A percentile compares a stretch with the other conserved stretches of the same genome.
Evolutionary conservation across 2,888 invertebrate species (phyloP).

Genomic region (Sialis fuliginosa): DNA sequence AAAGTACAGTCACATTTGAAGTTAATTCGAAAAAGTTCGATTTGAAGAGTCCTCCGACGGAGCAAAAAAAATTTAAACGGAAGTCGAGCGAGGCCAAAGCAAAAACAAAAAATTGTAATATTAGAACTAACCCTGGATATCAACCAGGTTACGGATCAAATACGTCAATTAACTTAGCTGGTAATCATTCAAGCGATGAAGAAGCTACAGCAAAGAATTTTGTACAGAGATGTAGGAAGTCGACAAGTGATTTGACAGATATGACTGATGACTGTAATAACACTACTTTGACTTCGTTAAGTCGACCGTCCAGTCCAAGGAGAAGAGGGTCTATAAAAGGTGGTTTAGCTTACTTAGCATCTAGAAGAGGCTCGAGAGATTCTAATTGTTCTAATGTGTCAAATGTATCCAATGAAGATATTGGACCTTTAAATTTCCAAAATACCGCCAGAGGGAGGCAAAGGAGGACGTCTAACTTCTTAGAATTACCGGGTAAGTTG

Average conservation of each 20-base stretch:
- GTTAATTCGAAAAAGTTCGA: constrained; percentile 1
- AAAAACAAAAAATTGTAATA: constrained; percentile 21
- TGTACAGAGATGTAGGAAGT: constrained; percentile 41
- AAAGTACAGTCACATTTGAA: constrained; percentile 4
- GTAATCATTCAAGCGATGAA: constrained; percentile 18
- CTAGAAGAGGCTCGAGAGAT: constrained; percentile 66
- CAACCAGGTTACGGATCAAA: constrained; percentile 29
- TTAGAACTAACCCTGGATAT: constrained; percentile 41
- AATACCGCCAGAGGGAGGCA: constrained; percentile 60
- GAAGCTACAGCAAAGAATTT: constrained; percentile 23
- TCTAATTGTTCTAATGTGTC: constrained; percentile 46
- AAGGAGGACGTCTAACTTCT: constrained; percentile 68
- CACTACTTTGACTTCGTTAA: constrained; percentile 38
- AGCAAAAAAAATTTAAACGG: background rate
- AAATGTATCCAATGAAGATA: constrained; percentile 62
- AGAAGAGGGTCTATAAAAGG: constrained; percentile 51
- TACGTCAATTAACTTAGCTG: constrained; percentile 27
- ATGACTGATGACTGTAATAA: constrained; percentile 31
- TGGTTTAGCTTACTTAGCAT: constrained; percentile 65
- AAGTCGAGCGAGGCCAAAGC: background rate
- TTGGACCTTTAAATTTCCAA: constrained; percentile 65
- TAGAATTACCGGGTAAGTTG: constrained; percentile 63
- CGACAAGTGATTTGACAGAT: constrained; percentile 61
- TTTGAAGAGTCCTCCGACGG: background rate
- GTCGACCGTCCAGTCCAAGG: constrained; percentile 44